Conservation (phyloP, 2,888 invertebrate genomes). For the Melitaea athalia region DNA sequence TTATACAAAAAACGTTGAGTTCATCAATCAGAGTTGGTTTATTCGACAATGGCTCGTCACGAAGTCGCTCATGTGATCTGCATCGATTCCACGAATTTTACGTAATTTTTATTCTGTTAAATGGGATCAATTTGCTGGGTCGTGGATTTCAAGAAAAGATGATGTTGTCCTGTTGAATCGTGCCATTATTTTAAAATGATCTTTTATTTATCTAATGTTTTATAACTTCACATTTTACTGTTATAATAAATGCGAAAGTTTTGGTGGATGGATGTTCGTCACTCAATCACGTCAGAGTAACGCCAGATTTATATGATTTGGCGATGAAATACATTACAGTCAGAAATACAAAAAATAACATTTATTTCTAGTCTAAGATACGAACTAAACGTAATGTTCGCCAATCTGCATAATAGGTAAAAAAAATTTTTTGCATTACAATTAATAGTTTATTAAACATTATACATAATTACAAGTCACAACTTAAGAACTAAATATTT, state of each 20-base stretch:
- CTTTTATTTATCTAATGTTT: neutral
- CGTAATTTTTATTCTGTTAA: conserved; percentile 68
- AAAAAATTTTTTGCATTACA: no score
- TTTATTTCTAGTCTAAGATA: no score
- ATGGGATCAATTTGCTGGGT: conserved; percentile 61
- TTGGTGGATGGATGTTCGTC: neutral
- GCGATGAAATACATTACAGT: no score
- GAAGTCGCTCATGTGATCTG: conserved; percentile 69
- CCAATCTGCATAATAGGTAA: no score
- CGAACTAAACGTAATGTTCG: no score
- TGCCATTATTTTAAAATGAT: neutral
- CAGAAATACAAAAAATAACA: no score
- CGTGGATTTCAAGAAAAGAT: conserved; percentile 10
- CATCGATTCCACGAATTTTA: conserved; percentile 63
- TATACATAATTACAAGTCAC: no score
- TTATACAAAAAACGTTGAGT: conserved; percentile 65
- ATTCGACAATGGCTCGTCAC: conserved; percentile 66
- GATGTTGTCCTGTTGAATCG: conserved; percentile 12
- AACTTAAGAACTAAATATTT: no score
- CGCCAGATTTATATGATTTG: no score
- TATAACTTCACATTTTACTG: neutral
- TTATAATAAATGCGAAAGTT: no score
- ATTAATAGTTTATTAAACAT: no score
- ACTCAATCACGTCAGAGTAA: no score
- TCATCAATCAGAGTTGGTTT: conserved; percentile 79